Evolutionary conservation across 2,797 vertebrate genomes (phyloP).

Genomic region (Hippocampus kuda): DNA sequence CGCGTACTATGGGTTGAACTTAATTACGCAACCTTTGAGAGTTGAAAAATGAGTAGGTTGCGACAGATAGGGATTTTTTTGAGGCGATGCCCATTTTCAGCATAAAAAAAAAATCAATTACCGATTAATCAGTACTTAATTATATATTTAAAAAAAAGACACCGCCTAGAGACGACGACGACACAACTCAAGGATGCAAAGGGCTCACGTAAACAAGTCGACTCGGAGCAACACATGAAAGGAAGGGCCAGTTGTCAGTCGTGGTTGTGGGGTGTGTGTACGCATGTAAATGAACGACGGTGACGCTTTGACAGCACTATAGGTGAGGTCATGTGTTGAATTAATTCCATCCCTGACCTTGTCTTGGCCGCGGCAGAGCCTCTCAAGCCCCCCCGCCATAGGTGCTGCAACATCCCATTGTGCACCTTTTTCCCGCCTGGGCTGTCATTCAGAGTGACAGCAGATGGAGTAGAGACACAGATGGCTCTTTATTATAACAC

Average conservation of each 20-base stretch:
- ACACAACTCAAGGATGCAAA: slow-evolving; percentile 31
- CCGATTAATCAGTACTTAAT: background rate
- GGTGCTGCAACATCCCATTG: background rate
- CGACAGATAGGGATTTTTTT: background rate
- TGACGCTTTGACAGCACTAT: slow-evolving; percentile 74
- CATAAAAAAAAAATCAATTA: no score
- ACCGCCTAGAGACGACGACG: background rate
- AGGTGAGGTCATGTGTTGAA: slow-evolving; percentile 72
- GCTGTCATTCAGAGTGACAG: background rate
- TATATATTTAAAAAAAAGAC: background rate
- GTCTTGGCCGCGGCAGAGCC: slow-evolving; percentile 36
- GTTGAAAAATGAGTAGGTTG: background rate
- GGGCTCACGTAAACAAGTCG: slow-evolving; percentile 42
- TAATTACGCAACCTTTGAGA: background rate
- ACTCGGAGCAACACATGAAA: slow-evolving; percentile 17
- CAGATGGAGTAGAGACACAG: background rate
- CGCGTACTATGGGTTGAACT: background rate
- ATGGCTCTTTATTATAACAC: background rate
- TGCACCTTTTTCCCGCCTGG: background rate
- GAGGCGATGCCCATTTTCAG: no score
- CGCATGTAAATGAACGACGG: slow-evolving; percentile 75
- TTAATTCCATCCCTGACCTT: slow-evolving; percentile 69
- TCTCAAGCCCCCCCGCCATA: slow-evolving; percentile 21
- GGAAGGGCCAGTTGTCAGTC: slow-evolving; percentile 19
- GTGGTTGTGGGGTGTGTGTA: slow-evolving; percentile 11